Evolutionary conservation across 92 coral and sea anemone species (phyloP).

Genomic region (Blastomussa wellsi): DNA sequence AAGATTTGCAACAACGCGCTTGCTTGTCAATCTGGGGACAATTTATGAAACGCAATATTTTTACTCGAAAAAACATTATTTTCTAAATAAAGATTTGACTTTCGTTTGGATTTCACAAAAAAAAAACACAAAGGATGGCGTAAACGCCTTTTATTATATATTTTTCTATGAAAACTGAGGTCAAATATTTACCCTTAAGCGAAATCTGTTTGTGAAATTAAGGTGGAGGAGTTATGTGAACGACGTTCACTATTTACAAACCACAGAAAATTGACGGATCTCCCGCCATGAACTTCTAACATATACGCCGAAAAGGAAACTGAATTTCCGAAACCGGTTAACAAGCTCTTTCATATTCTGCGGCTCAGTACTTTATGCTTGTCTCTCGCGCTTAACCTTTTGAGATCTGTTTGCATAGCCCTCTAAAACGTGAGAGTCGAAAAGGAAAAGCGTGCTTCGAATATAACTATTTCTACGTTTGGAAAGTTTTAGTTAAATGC

Average conservation of each 20-base stretch:
- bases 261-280: conserved; percentile 4
- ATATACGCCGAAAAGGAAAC: conserved; percentile 11
- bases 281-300: conserved; percentile 1
- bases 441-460: background rate
- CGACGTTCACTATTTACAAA: conserved; percentile 15
- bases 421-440: background rate
- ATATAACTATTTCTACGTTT: background rate
- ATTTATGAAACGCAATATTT: background rate
- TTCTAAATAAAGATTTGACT: conserved; percentile 12
- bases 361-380: background rate
- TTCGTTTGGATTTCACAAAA: conserved; percentile 6
- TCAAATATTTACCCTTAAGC: background rate
- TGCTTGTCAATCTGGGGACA: background rate
- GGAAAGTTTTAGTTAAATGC: background rate
- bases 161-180: background rate
- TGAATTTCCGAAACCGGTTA: background rate
- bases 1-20: background rate
- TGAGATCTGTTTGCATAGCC: conserved; percentile 10
- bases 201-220: background rate
- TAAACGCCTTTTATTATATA: background rate
- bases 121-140: background rate
- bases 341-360: conserved; percentile 24
- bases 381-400: conserved; percentile 35
- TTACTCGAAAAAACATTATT: conserved; percentile 3
- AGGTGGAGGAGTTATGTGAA: conserved; percentile 12